phyloP scores from a whole-genome alignment of 2,888 invertebrate genomes.

The Hermodice carunculata region DNA sequence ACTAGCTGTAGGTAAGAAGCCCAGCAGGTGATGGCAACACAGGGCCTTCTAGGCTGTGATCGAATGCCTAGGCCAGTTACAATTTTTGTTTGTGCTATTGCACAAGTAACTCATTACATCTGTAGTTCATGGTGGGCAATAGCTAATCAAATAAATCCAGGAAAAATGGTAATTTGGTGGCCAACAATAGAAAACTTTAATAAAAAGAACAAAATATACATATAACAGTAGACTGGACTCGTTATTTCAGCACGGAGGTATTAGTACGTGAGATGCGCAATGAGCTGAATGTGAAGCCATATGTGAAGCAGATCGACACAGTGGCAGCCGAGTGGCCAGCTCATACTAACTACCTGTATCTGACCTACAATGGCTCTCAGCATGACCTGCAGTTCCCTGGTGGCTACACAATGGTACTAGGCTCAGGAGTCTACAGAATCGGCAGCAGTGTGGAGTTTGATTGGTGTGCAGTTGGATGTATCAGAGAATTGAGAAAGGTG shows the following conservation, averaged over 20 bases:
- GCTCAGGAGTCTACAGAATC: conserved; percentile 72
- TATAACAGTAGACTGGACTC: too few species aligned
- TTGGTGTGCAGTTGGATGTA: conserved; percentile 98
- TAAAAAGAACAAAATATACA: too few species aligned
- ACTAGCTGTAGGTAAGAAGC: too few species aligned
- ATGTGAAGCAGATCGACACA: conserved; percentile 97
- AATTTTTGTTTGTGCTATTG: too few species aligned
- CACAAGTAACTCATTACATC: too few species aligned
- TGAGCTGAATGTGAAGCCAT: conserved; percentile 56
- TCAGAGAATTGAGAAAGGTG: conserved; percentile 86
- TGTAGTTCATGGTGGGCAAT: too few species aligned
- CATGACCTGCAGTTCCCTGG: conserved; percentile 59
- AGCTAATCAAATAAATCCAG: too few species aligned
- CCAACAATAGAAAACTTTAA: too few species aligned
- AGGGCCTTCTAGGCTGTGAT: too few species aligned
- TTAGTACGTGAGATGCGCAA: conserved; percentile 68
- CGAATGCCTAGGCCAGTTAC: too few species aligned
- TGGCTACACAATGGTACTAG: conserved; percentile 79
- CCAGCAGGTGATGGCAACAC: too few species aligned
- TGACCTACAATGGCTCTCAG: conserved; percentile 89
- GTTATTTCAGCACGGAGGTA: conserved; percentile 81
- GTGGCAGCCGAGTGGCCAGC: conserved; percentile 99
- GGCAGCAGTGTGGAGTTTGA: conserved; percentile 98
- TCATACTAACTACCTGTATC: conserved; percentile 96
- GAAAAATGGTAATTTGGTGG: too few species aligned